phyloP scores from a whole-genome alignment of 2,113 vertebrate genomes.

The Epinephelus cyanopodus region DNA sequence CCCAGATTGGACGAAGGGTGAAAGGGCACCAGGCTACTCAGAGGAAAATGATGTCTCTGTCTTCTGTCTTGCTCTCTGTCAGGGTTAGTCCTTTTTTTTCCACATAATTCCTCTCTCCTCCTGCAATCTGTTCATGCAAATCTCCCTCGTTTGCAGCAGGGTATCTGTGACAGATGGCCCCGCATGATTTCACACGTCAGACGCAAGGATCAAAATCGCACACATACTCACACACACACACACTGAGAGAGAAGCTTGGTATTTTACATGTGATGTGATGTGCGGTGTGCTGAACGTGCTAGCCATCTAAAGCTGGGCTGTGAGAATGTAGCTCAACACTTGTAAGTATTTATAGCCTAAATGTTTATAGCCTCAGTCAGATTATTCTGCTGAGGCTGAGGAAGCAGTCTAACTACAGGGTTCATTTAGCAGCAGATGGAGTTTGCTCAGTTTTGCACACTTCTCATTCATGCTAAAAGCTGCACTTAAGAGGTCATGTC shows the following conservation, averaged over 20 bases:
- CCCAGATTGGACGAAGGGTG: conserved; percentile 9
- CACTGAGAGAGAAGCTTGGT: conserved; percentile 12
- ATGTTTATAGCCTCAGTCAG: background rate
- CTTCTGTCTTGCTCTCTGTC: conserved; percentile 16
- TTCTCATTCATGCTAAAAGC: too few species aligned
- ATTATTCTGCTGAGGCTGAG: background rate
- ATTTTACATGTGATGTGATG: background rate
- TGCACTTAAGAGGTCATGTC: too few species aligned
- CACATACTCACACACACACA: conserved; percentile 7
- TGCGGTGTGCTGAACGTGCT: background rate
- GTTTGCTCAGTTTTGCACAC: too few species aligned
- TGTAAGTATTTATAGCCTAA: background rate
- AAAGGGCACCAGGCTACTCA: conserved; percentile 8
- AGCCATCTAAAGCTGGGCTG: background rate
- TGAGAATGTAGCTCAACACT: background rate
- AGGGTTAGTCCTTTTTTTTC: conserved; percentile 57
- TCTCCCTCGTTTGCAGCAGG: conserved; percentile 36
- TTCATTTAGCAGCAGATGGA: background rate
- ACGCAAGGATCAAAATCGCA: background rate
- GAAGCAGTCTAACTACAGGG: background rate
- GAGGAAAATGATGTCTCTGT: background rate
- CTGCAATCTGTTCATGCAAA: conserved; percentile 54
- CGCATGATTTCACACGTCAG: conserved; percentile 67
- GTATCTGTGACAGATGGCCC: conserved; percentile 70
- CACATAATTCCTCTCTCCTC: conserved; percentile 12